Evolutionary conservation across 1,140 invertebrate species (phyloP).

Genomic region (Drosophila melanogaster): Release_6_plus_ISO1_MT NT_037436.4:19556001-19556500

Average conservation of each 20-base stretch:
- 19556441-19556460: slow-evolving; percentile 57
- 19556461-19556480: slow-evolving; percentile 29
- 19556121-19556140: no score
- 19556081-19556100: no score
- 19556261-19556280: slow-evolving; percentile 66
- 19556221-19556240: slow-evolving; percentile 76
- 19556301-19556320: slow-evolving; percentile 48
- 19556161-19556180: slow-evolving; percentile 14
- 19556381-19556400: slow-evolving; percentile 39
- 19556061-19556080: no score
- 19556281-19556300: slow-evolving; percentile 56
- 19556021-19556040: no score
- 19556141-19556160: background rate
- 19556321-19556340: slow-evolving; percentile 51
- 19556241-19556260: slow-evolving; percentile 48
- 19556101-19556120: no score
- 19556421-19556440: slow-evolving; percentile 66
- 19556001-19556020: no score
- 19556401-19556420: slow-evolving; percentile 46
- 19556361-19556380: slow-evolving; percentile 47
- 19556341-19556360: slow-evolving; percentile 44
- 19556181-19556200: slow-evolving; percentile 67
- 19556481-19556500: slow-evolving; percentile 52
- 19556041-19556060: no score
- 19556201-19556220: slow-evolving; percentile 40